These are phyloP conservation scores for Zosterops hypoxanthus DNA, from an alignment of 2,113 vertebrate species.

Conservation along the genomic window DNA sequence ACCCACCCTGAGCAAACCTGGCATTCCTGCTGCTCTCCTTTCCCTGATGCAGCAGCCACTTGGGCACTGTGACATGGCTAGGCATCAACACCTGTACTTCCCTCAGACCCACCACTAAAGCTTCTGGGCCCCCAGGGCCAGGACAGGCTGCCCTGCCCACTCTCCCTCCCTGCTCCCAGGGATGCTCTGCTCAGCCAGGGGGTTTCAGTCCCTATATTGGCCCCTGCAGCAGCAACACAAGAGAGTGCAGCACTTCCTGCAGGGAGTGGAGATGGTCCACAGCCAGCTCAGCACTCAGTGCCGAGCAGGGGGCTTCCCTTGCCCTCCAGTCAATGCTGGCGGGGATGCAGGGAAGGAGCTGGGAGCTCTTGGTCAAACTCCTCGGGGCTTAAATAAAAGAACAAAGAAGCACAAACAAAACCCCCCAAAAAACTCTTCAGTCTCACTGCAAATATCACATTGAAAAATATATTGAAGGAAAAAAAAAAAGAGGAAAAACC, in stretches of 20 bases:
- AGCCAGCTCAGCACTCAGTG: background rate
- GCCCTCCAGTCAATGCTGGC: background rate
- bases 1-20: background rate
- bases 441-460: background rate
- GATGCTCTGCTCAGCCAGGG: background rate
- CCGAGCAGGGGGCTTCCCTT: fast-evolving
- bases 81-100: background rate
- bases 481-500: background rate
- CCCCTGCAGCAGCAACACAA: background rate
- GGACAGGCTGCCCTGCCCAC: background rate
- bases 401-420: background rate
- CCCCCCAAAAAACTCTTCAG: background rate
- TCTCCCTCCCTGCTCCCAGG: background rate
- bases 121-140: too few species aligned
- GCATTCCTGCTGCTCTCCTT: fast-evolving
- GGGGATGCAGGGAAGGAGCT: background rate
- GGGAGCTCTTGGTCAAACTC: background rate
- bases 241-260: background rate
- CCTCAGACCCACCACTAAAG: background rate
- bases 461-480: background rate
- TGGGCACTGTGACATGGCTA: fast-evolving
- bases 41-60: background rate
- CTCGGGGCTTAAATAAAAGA: background rate
- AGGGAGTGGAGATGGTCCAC: background rate
- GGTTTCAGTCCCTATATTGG: background rate